Evolutionary conservation across 2,797 vertebrate genomes (phyloP).

Genomic region (Megalops cyprinoides): DNA sequence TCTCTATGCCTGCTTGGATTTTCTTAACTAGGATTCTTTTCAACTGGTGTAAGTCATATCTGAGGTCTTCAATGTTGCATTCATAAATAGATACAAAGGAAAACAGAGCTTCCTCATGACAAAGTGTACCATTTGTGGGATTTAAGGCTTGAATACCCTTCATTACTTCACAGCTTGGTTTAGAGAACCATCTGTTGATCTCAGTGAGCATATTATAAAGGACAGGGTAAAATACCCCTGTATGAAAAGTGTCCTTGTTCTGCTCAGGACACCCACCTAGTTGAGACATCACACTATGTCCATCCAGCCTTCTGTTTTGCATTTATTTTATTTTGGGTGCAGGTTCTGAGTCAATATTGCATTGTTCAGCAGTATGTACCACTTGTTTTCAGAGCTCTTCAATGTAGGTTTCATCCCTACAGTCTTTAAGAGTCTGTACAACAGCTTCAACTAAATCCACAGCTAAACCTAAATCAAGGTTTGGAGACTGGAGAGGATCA

Average conservation of each 20-base stretch:
- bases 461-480: conserved; percentile 26
- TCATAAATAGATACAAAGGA: conserved; percentile 14
- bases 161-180: conserved; percentile 23
- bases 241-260: no score
- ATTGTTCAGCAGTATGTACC: no score
- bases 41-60: conserved; percentile 19
- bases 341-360: no score
- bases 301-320: no score
- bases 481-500: conserved; percentile 21
- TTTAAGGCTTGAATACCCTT: conserved; percentile 23
- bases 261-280: no score
- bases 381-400: no score
- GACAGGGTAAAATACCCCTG: no score
- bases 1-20: conserved; percentile 11
- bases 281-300: no score
- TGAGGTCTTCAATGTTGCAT: conserved; percentile 26
- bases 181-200: neutral
- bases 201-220: neutral
- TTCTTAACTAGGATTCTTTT: conserved; percentile 24
- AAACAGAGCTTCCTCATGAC: conserved; percentile 16
- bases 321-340: no score
- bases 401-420: no score
- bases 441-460: conserved; percentile 24
- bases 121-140: neutral
- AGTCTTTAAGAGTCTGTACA: conserved; percentile 8